These are phyloP conservation scores for Poeciliopsis retropinna DNA, from an alignment of 2,113 vertebrate genomes.

Conservation along the genomic window DNA sequence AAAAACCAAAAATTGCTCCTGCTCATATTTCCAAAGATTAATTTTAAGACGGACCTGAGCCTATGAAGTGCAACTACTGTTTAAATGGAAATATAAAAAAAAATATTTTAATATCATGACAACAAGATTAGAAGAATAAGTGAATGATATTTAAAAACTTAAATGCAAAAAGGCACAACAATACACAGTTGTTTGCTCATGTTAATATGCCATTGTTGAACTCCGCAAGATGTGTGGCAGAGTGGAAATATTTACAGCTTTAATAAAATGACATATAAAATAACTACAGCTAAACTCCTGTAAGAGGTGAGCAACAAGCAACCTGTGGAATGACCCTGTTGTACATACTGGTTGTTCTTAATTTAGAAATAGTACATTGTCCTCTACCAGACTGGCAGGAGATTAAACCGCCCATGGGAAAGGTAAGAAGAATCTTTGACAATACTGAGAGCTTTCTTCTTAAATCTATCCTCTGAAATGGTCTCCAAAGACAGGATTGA, in stretches of 20 bases:
- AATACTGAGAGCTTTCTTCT: neutral
- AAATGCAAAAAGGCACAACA: neutral
- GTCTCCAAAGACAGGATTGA: neutral
- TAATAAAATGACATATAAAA: neutral
- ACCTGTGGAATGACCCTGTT: neutral
- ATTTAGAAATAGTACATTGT: neutral
- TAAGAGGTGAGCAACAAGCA: neutral
- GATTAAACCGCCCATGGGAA: neutral
- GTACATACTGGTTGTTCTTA: neutral
- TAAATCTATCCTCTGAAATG: neutral
- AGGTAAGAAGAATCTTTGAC: neutral
- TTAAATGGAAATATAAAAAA: no score
- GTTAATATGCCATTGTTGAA: neutral
- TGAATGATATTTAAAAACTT: neutral
- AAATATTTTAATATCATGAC: no score
- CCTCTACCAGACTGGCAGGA: neutral
- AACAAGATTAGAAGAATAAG: no score
- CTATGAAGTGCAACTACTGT: no score
- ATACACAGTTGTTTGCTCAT: neutral
- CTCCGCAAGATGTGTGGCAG: no score
- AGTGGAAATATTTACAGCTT: neutral
- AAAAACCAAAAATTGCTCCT: no score
- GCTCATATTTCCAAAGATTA: no score
- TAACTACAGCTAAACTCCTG: neutral
- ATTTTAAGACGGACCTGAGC: no score